Base-by-base conservation (phyloP, 2,113 vertebrate genomes). In the Corapipo altera region DNA sequence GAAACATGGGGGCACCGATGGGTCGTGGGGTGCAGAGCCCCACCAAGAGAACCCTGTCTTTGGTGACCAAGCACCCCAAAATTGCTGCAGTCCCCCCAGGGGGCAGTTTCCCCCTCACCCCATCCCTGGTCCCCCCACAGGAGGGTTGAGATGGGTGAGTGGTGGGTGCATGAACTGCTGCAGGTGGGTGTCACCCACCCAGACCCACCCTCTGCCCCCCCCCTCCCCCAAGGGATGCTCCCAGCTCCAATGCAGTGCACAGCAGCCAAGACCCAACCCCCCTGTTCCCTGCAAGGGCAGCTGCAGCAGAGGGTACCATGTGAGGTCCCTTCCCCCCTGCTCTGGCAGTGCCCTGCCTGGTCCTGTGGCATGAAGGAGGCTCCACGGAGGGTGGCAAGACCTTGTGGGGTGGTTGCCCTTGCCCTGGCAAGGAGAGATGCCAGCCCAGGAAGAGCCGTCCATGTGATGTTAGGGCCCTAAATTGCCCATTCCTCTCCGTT, bases 341-440 rank as follows among this genome's bases (percentile, higher is more conserved):
- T 7, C 66, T 15, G 32, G 41, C 58, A 35, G 70, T 5, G 24
- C 30, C n/a, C 44, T 35, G 20, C 27, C 33, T 1, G 0, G 46
- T 64, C 49, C 43, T 0, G 0, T 12, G 64, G 67, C 35, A 19
- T 0, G 0, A 6, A 49, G 19, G 24, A 18, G 44, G 43, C 62
- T 71, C 48, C 1, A 2, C 17, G 14, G 32, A 3, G 3, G 5
- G 39, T 22, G 52, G 41, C 61, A 52, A n/a, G 59, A 24, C 23
- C 72, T 26, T 0, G 0, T 0, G 2, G 49, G 26, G 4, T 2
- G 5, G 35, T 14, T 41, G 46, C 55, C 33, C 26, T 43, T 11
- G 43, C 58, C 79, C 65, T 39, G 83, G 75, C 76, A 37, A 43
- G 83, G 49, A 54, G 11, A 52, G 12, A 17, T 26, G 30, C 32